Evolutionary conservation across 2,113 vertebrate genomes (phyloP), one percentile per base, ranked within the genome.

Genomic region (Girardinichthys multiradiatus): DNA sequence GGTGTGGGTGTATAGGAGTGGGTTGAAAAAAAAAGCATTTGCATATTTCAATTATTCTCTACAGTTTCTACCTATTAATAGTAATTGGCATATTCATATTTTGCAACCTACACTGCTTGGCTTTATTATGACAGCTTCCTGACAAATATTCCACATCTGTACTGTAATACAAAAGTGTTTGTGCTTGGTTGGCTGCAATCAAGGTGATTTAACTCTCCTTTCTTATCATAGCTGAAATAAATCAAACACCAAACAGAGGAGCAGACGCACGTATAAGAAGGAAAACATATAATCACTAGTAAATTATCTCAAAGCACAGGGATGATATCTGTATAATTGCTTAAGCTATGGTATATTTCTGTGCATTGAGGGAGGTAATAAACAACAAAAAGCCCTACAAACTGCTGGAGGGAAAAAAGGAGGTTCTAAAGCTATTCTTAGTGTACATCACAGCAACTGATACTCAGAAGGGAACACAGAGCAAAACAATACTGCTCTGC

Each of bases 11-110:
- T 57, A 57, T n/a, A 57, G n/a, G 21, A 28, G 42, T 15, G 17
- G 42, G 42, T 45, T 45, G 10, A 54, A n/a, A 54, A 54, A 54
- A 24, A 51, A 35, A 58, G 61, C 15, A 24, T 39, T 54, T 31
- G 60, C 71, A 70, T 88, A 83, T 86, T 87, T 89, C 63, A 80
- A 75, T 82, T 86, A 71, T 74, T 71, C 63, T 30, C 63, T 24
- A 37, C 66, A 60, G 80, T 82, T 83, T 79, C 70, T 68, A 81
- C 81, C 79, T 42, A 39, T 61, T 19, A n/a, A 86, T 91, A 90
- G 93, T 93, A 88, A 94, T 88, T 75, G 17, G 48, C 72, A 76
- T 83, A 63, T 91, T 90, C 89, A 91, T 91, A 85, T 93, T 90
- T 86, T 70, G 74, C 59, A 48, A 68, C 73, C 57, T 79, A 90